These are phyloP conservation scores for Calosoma granatense DNA, from an alignment of 1,140 invertebrate genomes.

Conservation along the genomic window DNA sequence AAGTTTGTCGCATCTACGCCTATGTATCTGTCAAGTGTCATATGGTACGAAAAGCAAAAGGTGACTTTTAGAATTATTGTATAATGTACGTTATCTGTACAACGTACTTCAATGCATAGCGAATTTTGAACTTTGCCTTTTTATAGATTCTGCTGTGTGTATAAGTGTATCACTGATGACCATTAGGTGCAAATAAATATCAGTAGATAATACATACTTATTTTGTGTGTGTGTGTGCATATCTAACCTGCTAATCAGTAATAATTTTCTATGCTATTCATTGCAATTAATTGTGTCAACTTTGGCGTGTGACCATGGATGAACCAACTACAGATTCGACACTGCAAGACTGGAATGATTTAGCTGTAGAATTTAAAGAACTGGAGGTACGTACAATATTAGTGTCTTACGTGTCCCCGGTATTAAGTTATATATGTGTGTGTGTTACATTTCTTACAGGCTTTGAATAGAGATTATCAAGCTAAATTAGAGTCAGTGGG, in stretches of 20 bases:
- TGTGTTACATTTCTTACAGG: constrained; percentile 41
- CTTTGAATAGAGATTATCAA: constrained; percentile 70
- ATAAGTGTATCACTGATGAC: neutral
- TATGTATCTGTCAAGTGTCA: constrained; percentile 2
- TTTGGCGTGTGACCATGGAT: neutral
- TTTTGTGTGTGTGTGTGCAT: no score
- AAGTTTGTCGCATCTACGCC: no score
- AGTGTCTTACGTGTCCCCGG: neutral
- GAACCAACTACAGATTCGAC: neutral
- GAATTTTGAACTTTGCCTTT: neutral
- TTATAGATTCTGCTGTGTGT: neutral
- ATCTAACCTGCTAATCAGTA: no score
- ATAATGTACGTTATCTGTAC: no score
- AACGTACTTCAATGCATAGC: no score
- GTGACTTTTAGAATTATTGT: constrained; percentile 2
- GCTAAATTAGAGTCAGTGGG: constrained; percentile 74
- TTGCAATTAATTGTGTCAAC: neutral
- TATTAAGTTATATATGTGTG: constrained; percentile 16
- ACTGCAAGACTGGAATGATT: constrained; percentile 62
- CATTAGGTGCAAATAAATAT: no score
- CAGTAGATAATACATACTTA: no score
- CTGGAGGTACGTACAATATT: constrained; percentile 54
- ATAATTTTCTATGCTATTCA: no score
- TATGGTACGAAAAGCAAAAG: neutral
- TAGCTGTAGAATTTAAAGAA: constrained; percentile 62